These are phyloP conservation scores for Gymnogyps californianus DNA, from an alignment of 2,113 vertebrate species.

Conservation along the genomic window DNA sequence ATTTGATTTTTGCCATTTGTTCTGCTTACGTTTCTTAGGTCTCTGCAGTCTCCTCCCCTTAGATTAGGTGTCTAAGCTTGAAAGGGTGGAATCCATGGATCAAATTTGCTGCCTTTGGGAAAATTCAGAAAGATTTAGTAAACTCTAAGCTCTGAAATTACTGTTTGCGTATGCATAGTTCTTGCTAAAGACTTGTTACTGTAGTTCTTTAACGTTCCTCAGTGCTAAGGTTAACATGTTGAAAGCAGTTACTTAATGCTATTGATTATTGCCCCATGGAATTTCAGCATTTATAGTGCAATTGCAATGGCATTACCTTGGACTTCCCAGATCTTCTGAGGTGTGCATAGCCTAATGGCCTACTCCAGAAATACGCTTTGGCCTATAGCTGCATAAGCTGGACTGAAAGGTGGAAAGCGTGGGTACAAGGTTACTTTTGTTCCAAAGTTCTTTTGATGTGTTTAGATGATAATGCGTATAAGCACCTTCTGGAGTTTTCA, in stretches of 20 bases:
- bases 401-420: background rate
- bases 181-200: background rate
- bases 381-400: background rate
- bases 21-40: rapidly evolving
- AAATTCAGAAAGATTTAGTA: background rate
- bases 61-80: background rate
- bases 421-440: background rate
- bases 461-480: background rate
- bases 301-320: background rate
- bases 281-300: background rate
- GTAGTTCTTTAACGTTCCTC: background rate
- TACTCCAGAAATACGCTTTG: rapidly evolving
- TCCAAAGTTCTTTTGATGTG: background rate
- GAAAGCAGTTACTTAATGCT: background rate
- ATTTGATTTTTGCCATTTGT: background rate
- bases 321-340: background rate
- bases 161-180: background rate
- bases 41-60: background rate
- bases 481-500: background rate
- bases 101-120: background rate
- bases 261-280: rapidly evolving
- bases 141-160: background rate
- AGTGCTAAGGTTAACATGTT: background rate
- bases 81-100: background rate
- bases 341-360: background rate